Percentiles rank a stretch among this genome's conserved stretches.
Conservation (phyloP, 2,888 invertebrate species). For the Metallyticus violacea region DNA sequence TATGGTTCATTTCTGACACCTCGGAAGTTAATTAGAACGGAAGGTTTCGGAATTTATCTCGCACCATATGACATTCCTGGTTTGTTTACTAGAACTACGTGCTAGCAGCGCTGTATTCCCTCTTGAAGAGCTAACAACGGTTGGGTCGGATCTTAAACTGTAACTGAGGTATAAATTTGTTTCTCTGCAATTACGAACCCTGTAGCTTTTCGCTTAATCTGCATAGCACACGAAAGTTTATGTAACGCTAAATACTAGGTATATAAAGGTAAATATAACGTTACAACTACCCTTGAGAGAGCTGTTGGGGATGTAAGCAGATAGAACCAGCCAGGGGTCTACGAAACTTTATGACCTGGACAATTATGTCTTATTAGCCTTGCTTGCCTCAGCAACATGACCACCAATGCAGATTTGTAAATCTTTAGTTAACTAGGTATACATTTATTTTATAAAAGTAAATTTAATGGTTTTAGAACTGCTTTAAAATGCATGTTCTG, state of each 20-base stretch:
- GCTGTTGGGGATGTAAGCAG: neutral
- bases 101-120: neutral
- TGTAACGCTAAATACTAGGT: neutral
- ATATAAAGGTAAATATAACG: neutral
- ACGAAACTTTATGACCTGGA: neutral
- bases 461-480: too few relatives aligned
- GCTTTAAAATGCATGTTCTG: too few relatives aligned
- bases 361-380: neutral
- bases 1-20: too few relatives aligned
- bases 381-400: neutral
- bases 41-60: too few relatives aligned
- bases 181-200: neutral
- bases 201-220: neutral
- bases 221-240: neutral
- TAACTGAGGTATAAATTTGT: neutral
- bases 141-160: neutral
- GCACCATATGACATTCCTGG: too few relatives aligned
- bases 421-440: too few relatives aligned
- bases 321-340: neutral
- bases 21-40: too few relatives aligned
- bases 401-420: too few relatives aligned
- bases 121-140: neutral
- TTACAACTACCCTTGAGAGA: neutral
- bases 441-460: too few relatives aligned
- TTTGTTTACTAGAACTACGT: too few relatives aligned